These are phyloP conservation scores for Ardeotis arabs DNA, from an alignment of 2,113 vertebrate genomes.

Conservation along the genomic window DNA sequence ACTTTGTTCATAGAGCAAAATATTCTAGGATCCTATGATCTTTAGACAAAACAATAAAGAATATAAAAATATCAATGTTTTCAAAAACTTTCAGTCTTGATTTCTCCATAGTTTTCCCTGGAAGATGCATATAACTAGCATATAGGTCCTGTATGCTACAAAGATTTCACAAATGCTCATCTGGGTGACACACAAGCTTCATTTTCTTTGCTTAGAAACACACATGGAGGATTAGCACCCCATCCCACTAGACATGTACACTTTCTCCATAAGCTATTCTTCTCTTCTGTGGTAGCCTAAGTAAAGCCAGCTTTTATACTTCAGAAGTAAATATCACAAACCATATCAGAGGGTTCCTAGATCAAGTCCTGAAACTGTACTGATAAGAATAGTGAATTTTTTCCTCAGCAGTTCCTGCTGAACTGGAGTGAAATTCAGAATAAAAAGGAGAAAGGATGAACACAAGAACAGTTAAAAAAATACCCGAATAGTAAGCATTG, in stretches of 20 bases:
- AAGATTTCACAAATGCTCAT: background rate
- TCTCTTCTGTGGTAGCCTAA: background rate
- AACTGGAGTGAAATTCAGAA: background rate
- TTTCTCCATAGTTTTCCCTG: background rate
- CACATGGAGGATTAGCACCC: background rate
- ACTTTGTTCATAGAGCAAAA: background rate
- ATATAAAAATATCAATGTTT: background rate
- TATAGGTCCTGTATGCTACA: background rate
- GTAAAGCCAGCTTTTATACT: background rate
- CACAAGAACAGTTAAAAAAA: background rate
- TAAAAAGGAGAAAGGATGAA: background rate
- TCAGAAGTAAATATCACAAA: background rate
- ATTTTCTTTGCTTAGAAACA: background rate
- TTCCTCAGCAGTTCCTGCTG: background rate
- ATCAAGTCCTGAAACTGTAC: background rate
- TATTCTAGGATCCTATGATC: background rate
- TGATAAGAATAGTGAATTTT: background rate
- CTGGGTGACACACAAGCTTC: background rate
- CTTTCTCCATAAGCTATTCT: background rate
- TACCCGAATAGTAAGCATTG: background rate
- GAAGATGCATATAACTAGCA: background rate
- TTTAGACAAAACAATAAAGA: background rate
- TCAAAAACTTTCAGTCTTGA: background rate
- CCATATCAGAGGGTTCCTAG: background rate
- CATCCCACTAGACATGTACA: background rate